Evolutionary conservation across 2,888 invertebrate species (phyloP), one percentile per base, ranked within the genome.

Genomic region (Sialis fuliginosa): DNA sequence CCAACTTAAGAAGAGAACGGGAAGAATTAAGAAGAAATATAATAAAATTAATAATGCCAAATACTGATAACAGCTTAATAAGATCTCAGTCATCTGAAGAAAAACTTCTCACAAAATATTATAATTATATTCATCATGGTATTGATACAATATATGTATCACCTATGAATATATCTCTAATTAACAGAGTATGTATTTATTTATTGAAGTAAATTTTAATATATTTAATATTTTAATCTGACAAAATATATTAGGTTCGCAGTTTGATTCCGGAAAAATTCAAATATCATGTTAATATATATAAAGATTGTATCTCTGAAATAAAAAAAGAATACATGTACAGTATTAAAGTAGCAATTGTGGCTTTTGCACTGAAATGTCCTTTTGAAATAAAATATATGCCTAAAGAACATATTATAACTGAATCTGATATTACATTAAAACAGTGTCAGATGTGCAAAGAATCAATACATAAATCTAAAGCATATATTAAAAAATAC

Each of bases 121-220:
- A 90, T 62, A 90, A 89, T 62, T 95, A 91, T 58, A 77, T 93
- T 43, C 80, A 82, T 56, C 82, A 90, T 62, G 93, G 92, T 0
- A 83, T 93, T 41, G 91, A 91, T 59, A 90, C 90, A 4, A 79
- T 83, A 51, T 84, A 91, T 60, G 87, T 93, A 1, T 84, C 90
- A 1, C 83, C 90, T 2, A 72, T 93, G 60, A 85, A 86, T 57
- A 72, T 75, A 48, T 71, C 72, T 55, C 78, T 86, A 58, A 68
- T 92, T 49, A 69, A 74, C 40, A 69, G 69, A 52, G 80, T 79
- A 54, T 53, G 52, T 8, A 47, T n/a, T 34, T 12, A 48, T 41
- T n/a, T 22, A n/a, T 47, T n/a, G n/a, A 10, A n/a, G 4, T 7
- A 47, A 31, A 12, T 13, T 33, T 39, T 30, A 34, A 39, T 46